A percentile compares a stretch with the other conserved stretches of the same genome.
These are phyloP conservation scores for Andrena dorsata DNA, from an alignment of 2,888 invertebrate species.

Conservation along the genomic window DNA sequence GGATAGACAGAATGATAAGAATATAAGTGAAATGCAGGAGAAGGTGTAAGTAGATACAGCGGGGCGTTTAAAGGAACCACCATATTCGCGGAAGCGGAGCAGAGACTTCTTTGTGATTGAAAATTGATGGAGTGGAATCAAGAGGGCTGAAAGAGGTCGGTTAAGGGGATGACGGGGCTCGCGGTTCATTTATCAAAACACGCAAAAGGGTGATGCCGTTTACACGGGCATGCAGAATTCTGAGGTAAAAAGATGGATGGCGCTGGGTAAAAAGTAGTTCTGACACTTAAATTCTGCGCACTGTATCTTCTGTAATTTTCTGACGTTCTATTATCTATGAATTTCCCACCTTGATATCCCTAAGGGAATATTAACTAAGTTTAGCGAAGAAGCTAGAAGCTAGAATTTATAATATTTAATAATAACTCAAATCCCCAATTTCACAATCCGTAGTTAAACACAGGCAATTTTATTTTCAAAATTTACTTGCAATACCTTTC, in stretches of 20 bases:
- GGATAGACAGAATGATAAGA: constrained; percentile 21
- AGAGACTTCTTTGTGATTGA: constrained; percentile 82
- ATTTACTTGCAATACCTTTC: too few relatives aligned
- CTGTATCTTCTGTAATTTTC: neutral
- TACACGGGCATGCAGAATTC: constrained; percentile 60
- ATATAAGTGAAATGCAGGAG: constrained; percentile 21
- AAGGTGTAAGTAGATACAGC: constrained; percentile 20
- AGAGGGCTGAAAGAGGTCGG: constrained; percentile 71
- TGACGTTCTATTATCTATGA: neutral
- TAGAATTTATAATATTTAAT: neutral
- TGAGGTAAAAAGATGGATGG: constrained; percentile 41
- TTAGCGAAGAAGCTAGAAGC: neutral
- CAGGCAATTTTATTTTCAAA: too few relatives aligned
- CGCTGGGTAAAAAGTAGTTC: neutral
- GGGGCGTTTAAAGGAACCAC: constrained; percentile 56
- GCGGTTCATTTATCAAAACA: constrained; percentile 79
- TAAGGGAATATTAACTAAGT: too few relatives aligned
- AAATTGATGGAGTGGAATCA: constrained; percentile 84
- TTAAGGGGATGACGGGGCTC: constrained; percentile 65
- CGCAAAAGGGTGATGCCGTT: constrained; percentile 70
- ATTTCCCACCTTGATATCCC: too few relatives aligned
- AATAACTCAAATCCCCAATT: too few relatives aligned
- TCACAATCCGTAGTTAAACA: too few relatives aligned
- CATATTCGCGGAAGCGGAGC: constrained; percentile 68
- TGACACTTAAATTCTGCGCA: neutral